Evolutionary conservation across 2,888 invertebrate species (phyloP), one percentile per base, ranked within the genome.

Genomic region (Polydrusus tereticollis): DNA sequence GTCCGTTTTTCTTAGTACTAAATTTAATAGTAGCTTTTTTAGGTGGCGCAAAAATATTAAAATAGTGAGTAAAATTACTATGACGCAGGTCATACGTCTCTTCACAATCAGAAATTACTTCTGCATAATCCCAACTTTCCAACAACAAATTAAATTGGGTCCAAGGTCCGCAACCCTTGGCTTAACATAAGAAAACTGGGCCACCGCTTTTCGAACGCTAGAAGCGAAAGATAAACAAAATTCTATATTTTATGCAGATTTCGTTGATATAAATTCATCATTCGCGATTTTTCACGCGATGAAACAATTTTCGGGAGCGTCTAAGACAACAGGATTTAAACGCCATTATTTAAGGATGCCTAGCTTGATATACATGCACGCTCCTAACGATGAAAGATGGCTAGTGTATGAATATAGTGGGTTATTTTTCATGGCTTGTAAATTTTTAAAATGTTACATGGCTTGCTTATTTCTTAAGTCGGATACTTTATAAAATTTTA

Each of bases 271-370:
- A 57, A 66, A 71, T 71, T 71, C 71, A 71, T 71, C 66, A 71
- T 66, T 29, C 64, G 68, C 59, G 64, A 72, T 72, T 69, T 72
- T 72, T 72, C 72, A 69, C 59, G 58, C 58, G 64, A 68, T 64
- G 67, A 72, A 72, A 72, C 72, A 72, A 72, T 72, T 72, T 72
- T 68, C 68, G 72, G 67, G 58, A 45, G 33, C 45, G 45, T 68
- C 63, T 77, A 75, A 79, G 77, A 79, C 79, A 80, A 78, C 77
- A 78, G 79, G 78, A 80, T 79, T 78, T 79, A 80, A 80, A 80
- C 77, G 79, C 79, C 81, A 81, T 81, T 79, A 81, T 81, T 81
- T 79, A 79, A 75, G 73, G 77, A 80, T 78, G 79, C 78, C 75
- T 70, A 57, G 74, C 78, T 76, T 77, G 78, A 79, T 77, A 66